Percentiles rank a stretch among this genome's conserved stretches.
phyloP scores from a whole-genome alignment of 1,140 invertebrate species.

The Acromyrmex heyeri region DNA sequence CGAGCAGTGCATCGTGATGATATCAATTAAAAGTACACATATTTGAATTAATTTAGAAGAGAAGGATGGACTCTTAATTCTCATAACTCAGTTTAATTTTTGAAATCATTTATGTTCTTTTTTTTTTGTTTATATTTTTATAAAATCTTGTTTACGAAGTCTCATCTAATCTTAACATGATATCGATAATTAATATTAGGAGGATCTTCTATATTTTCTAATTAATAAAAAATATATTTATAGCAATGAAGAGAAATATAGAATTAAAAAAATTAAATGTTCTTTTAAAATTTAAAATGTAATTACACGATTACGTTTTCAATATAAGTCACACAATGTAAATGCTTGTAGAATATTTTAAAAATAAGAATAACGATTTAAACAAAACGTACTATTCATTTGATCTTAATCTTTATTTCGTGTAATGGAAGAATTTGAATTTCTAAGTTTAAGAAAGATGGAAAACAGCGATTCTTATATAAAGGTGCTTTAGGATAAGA shows the following conservation, averaged over 20 bases:
- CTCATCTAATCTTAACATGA: neutral
- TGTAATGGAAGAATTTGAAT: neutral
- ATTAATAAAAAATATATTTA: neutral
- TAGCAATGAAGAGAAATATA: too few relatives aligned
- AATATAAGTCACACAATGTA: neutral
- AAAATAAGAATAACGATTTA: neutral
- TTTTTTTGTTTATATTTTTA: neutral
- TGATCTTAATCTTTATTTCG: constrained; percentile 4
- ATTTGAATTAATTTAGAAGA: neutral
- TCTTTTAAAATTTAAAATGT: neutral
- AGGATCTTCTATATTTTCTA: neutral
- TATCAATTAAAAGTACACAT: neutral
- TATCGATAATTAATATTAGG: neutral
- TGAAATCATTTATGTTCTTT: neutral
- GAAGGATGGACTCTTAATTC: neutral
- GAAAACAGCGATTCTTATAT: neutral
- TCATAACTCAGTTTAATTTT: neutral
- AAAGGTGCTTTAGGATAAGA: neutral
- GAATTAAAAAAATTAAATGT: neutral
- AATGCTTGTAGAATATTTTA: neutral
- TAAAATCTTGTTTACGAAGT: neutral
- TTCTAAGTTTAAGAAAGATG: neutral
- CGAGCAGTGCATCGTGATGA: neutral
- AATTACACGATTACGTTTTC: neutral
- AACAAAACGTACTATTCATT: neutral